Evolutionary conservation across 2,888 invertebrate species (phyloP).

Genomic region (Platycheirus rosarum): DNA sequence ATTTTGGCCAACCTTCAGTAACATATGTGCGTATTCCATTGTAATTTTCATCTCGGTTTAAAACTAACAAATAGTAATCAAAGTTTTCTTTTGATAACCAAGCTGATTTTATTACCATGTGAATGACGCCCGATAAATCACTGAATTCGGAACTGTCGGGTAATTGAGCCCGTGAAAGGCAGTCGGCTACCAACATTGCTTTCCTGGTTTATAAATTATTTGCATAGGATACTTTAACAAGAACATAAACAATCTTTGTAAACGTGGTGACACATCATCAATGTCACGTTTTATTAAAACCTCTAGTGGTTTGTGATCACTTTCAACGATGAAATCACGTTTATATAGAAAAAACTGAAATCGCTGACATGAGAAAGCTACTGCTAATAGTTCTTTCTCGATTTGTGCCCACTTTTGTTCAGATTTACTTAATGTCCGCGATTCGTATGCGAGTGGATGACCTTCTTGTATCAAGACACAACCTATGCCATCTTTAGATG

Average conservation of each 20-base stretch:
- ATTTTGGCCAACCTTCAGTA: background rate
- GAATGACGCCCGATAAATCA: slow-evolving; percentile 1
- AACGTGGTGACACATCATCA: slow-evolving; percentile 76
- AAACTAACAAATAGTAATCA: slow-evolving; percentile 6
- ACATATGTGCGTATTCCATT: slow-evolving; percentile 10
- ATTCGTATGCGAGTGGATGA: slow-evolving; percentile 77
- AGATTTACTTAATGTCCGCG: slow-evolving; percentile 75
- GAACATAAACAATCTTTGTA: slow-evolving; percentile 74
- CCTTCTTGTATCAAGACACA: slow-evolving; percentile 78
- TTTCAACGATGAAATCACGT: slow-evolving; percentile 25
- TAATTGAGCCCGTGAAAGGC: slow-evolving; percentile 16
- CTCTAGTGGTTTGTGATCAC: slow-evolving; percentile 77
- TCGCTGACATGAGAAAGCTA: slow-evolving; percentile 75
- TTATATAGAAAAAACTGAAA: slow-evolving; percentile 51
- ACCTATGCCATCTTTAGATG: slow-evolving; percentile 76
- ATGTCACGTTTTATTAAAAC: slow-evolving; percentile 76
- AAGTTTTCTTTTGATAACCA: slow-evolving; percentile 33
- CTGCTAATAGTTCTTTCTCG: slow-evolving; percentile 80
- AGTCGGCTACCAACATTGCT: slow-evolving; percentile 33
- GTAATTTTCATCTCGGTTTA: slow-evolving; percentile 5
- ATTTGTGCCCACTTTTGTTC: slow-evolving; percentile 79
- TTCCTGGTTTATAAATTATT: slow-evolving; percentile 31
- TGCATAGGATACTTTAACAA: slow-evolving; percentile 30
- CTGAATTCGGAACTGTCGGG: background rate
- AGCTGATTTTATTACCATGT: slow-evolving; percentile 23